Evolutionary conservation across 2,113 vertebrate species (phyloP).

Genomic region (Ammodytes dubius): DNA sequence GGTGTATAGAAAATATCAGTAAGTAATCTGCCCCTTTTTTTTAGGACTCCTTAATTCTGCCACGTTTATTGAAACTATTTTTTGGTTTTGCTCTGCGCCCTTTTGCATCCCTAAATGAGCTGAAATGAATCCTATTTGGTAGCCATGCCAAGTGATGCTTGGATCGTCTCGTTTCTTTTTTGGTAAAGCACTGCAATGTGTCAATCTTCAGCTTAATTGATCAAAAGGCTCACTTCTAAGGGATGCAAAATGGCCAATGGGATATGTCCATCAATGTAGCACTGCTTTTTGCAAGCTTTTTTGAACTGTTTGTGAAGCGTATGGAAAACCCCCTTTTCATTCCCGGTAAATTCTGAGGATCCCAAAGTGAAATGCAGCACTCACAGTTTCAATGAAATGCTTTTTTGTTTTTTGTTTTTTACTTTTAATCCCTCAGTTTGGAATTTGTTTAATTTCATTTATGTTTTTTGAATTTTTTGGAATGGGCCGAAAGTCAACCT

Average conservation of each 20-base stretch:
- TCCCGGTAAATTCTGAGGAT: slow-evolving; percentile 33
- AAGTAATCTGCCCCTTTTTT: slow-evolving; percentile 82
- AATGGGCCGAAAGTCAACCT: slow-evolving; percentile 48
- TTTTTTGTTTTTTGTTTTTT: slow-evolving; percentile 20
- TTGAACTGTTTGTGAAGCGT: slow-evolving; percentile 43
- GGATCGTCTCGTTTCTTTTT: background rate
- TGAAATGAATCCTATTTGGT: background rate
- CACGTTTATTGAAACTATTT: slow-evolving; percentile 50
- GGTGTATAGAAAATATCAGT: slow-evolving; percentile 92
- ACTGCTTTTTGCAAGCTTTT: slow-evolving; percentile 62
- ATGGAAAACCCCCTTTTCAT: slow-evolving; percentile 37
- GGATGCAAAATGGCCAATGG: slow-evolving; percentile 70
- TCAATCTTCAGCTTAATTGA: background rate
- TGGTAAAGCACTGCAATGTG: slow-evolving; percentile 3
- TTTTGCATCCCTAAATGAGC: slow-evolving; percentile 67
- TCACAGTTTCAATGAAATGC: slow-evolving; percentile 4
- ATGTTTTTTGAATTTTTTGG: slow-evolving; percentile 47
- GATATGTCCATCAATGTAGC: slow-evolving; percentile 55
- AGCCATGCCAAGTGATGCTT: background rate
- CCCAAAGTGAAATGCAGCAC: slow-evolving; percentile 33
- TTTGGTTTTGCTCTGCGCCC: slow-evolving; percentile 56
- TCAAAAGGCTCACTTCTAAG: slow-evolving; percentile 13
- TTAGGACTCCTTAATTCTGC: slow-evolving; percentile 47
- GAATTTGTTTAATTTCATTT: slow-evolving; percentile 36
- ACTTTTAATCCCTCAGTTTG: slow-evolving; percentile 21